Conservation (phyloP, 1,140 invertebrate species). For the Temnothorax curvispinosus region DNA sequence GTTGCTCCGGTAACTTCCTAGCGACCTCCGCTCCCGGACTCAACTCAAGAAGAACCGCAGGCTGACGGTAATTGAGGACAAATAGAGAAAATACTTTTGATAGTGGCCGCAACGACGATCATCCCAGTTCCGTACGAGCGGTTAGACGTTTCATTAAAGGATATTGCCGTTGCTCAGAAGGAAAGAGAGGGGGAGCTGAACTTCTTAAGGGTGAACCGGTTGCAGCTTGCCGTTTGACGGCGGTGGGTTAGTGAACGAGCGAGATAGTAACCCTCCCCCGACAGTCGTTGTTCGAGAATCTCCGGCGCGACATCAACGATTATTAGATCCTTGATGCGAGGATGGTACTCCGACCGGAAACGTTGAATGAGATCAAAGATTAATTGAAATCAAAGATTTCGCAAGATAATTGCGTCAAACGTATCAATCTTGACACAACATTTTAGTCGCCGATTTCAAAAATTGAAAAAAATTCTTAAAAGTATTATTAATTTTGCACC, state of each 20-base stretch:
- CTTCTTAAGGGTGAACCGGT: slow-evolving; percentile 45
- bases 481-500: no score
- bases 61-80: slow-evolving; percentile 75
- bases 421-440: not conserved
- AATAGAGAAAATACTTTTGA: slow-evolving; percentile 75
- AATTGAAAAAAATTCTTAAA: no score
- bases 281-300: slow-evolving; percentile 32
- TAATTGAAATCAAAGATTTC: slow-evolving; percentile 27
- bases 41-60: slow-evolving; percentile 49
- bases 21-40: slow-evolving; percentile 46
- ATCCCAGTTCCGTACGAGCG: slow-evolving; percentile 41
- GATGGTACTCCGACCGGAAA: slow-evolving; percentile 1
- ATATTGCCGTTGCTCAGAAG: slow-evolving; percentile 66
- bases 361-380: not conserved
- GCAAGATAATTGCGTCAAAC: not conserved
- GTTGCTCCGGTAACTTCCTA: slow-evolving; percentile 55
- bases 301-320: slow-evolving; percentile 50
- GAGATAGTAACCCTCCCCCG: slow-evolving; percentile 23
- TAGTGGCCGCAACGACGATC: slow-evolving; percentile 51
- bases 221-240: slow-evolving; percentile 35
- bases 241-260: not conserved
- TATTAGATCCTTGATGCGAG: slow-evolving; percentile 63
- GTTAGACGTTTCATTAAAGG: slow-evolving; percentile 77
- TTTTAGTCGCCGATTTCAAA: no score
- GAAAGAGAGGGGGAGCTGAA: not conserved